These are phyloP conservation scores for Pseudolaguvia tuberculata DNA, from an alignment of 2,113 vertebrate genomes.

Conservation along the genomic window DNA sequence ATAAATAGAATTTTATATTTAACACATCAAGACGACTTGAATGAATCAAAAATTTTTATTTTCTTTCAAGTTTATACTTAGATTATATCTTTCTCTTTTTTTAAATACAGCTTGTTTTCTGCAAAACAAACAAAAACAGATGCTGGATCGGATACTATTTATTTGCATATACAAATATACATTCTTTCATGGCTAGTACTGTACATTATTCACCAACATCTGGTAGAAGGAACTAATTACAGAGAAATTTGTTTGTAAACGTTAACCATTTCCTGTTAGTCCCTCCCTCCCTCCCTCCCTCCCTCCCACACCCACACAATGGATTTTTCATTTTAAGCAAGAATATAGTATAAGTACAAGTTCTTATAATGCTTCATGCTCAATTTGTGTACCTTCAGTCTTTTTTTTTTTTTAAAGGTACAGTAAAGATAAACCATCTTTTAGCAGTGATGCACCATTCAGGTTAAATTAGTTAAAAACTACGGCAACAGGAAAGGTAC, in stretches of 20 bases:
- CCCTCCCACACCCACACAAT: neutral
- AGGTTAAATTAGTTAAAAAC: no score
- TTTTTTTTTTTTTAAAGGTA: neutral
- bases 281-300: no score
- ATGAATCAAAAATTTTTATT: conserved; percentile 56
- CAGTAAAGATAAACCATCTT: neutral
- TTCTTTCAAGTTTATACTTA: conserved; percentile 29
- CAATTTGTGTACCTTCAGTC: neutral
- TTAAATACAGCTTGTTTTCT: conserved; percentile 42
- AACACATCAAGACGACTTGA: neutral
- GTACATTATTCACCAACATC: conserved; percentile 55
- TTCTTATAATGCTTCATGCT: neutral
- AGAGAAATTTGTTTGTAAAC: conserved; percentile 53
- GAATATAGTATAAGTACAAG: no score
- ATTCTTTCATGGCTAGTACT: conserved; percentile 57
- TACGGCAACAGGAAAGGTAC: neutral
- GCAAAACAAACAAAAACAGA: conserved; percentile 40
- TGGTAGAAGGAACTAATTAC: conserved; percentile 47
- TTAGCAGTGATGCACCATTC: neutral
- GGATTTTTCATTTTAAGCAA: no score
- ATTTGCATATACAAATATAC: conserved; percentile 59
- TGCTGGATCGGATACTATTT: conserved; percentile 39
- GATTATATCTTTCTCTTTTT: conserved; percentile 27
- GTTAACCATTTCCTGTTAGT: conserved; percentile 40
- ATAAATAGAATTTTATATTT: neutral